Evolutionary conservation across 2,888 invertebrate species (phyloP), one percentile per base, ranked within the genome.

Genomic region (Epistrophe grossulariae): DNA sequence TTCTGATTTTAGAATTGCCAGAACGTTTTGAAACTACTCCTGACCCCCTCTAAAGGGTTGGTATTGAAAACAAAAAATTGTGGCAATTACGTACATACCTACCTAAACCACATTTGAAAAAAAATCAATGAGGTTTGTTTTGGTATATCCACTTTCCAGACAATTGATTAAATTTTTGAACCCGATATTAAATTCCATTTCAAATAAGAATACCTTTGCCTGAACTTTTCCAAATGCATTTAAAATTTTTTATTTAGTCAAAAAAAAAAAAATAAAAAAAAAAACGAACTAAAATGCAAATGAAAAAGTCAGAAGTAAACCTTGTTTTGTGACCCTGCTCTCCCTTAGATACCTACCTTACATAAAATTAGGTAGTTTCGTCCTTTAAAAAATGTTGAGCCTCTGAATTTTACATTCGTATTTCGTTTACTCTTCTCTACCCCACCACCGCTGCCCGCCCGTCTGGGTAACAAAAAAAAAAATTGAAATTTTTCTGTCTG

Each of bases 361-460:
- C 4, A 24, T 31, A 35, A 0, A 8, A 8, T 9, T 35, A 11
- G 19, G 19, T 24, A 24, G 24, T 1, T 24, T 17, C 15, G 28
- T 45, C 71, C 60, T 28, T n/a, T 48, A 66, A 55, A 66, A 82
- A 77, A 66, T 60, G 15, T 71, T 35, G 48, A 84, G 59, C 43
- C 59, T 17, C 66, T 62, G 45, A 76, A 79, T 79, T 66, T 76
- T 72, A 38, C 17, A 76, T 84, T 59, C 50, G n/a, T n/a, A n/a
- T n/a, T n/a, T n/a, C n/a, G n/a, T 19, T 38, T 11, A 24, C 24
- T 24, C 24, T 60, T 15, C 17, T 15, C 48, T 24, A 43, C 13
- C 10, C 4, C 0, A 31, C 31, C 31, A 31, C 5, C 31, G 28
- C 5, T 2, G 2, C 5, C 0, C 31, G 5, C 7, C 35, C 15